Conservation (phyloP, 2,797 vertebrate genomes). For the Nasua narica region DNA sequence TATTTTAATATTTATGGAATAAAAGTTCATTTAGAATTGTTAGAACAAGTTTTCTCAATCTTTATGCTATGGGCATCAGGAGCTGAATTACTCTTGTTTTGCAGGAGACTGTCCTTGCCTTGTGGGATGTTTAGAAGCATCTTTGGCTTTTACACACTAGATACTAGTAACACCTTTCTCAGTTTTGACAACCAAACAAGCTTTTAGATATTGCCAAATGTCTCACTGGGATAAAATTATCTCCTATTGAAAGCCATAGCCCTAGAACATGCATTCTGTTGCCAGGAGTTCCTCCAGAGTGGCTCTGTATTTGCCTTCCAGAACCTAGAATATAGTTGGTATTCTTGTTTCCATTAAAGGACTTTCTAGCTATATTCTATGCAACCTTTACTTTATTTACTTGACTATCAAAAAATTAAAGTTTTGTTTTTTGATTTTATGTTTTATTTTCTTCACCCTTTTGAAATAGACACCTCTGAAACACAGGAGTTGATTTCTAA, state of each 20-base stretch:
- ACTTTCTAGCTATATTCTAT: background rate
- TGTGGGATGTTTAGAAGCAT: background rate
- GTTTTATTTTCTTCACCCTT: background rate
- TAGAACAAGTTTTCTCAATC: background rate
- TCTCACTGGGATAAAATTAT: background rate
- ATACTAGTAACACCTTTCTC: background rate
- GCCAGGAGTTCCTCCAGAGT: background rate
- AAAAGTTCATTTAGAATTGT: background rate
- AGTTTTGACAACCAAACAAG: background rate
- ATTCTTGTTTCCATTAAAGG: background rate
- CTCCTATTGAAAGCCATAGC: background rate
- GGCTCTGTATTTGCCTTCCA: background rate
- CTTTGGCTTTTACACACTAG: background rate
- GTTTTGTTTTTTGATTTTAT: background rate
- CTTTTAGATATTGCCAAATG: background rate
- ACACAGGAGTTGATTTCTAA: background rate
- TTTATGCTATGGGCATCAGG: background rate
- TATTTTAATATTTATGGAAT: background rate
- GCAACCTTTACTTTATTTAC: background rate
- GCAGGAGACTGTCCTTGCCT: background rate
- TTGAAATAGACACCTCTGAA: background rate
- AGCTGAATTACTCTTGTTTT: background rate
- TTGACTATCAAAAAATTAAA: background rate
- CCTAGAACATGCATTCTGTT: background rate
- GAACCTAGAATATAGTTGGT: background rate